Evolutionary conservation across 2,888 invertebrate species (phyloP).

Genomic region (Coronaproctus castanopsis): DNA sequence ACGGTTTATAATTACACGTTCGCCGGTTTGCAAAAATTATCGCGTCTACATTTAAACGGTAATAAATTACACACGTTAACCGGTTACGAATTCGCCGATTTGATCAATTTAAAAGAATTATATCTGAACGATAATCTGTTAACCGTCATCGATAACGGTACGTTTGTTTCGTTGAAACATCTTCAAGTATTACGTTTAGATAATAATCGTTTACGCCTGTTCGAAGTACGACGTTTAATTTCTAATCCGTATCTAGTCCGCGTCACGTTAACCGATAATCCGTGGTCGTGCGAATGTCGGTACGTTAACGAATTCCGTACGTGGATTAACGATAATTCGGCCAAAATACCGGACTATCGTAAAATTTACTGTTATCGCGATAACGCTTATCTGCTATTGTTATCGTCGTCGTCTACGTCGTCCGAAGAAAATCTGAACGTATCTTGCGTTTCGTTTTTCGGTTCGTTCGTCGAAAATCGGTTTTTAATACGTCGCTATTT

Average conservation of each 20-base stretch:
- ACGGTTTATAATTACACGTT: conserved; percentile 75
- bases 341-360: conserved; percentile 58
- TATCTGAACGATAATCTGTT: conserved; percentile 74
- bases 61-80: conserved; percentile 58
- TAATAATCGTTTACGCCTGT: conserved; percentile 58
- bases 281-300: conserved; percentile 79
- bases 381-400: conserved; percentile 46
- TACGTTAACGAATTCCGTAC: conserved; percentile 57
- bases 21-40: conserved; percentile 59
- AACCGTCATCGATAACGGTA: conserved; percentile 60
- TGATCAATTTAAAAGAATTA: conserved; percentile 64
- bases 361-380: conserved; percentile 55
- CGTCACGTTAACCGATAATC: conserved; percentile 61
- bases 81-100: conserved; percentile 61
- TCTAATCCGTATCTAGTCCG: conserved; percentile 70
- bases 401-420: conserved; percentile 50
- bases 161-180: conserved; percentile 58
- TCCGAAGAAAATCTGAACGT: conserved; percentile 49
- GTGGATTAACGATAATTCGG: conserved; percentile 57
- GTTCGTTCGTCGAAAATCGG: conserved; percentile 19
- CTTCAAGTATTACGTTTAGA: conserved; percentile 68
- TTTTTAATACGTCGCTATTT: conserved; percentile 54
- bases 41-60: conserved; percentile 66
- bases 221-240: conserved; percentile 68
- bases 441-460: conserved; percentile 36